These are phyloP conservation scores for Pyrgilauda ruficollis DNA, from an alignment of 2,113 vertebrate species.

Conservation along the genomic window DNA sequence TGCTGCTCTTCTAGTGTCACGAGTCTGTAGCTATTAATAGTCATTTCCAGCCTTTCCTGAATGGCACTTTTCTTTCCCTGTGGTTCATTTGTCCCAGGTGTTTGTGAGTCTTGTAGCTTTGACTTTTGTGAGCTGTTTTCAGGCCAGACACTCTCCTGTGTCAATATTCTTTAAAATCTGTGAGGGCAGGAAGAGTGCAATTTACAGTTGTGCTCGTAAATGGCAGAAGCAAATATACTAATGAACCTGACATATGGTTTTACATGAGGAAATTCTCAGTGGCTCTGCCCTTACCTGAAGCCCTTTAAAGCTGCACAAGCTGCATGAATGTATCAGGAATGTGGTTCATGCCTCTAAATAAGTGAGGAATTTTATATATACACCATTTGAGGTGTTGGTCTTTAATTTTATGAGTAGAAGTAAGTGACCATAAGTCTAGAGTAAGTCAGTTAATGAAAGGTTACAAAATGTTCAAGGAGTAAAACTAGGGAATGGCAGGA, in stretches of 20 bases:
- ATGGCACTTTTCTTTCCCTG: neutral
- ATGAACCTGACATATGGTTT: conserved; percentile 34
- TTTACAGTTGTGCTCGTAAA: conserved; percentile 13
- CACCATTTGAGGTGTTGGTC: neutral
- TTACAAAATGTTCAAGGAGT: neutral
- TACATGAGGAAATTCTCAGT: neutral
- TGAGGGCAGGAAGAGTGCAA: neutral
- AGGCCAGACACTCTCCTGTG: conserved; percentile 11
- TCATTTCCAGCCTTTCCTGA: neutral
- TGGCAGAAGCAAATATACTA: conserved; percentile 42
- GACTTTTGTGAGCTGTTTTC: conserved; percentile 34
- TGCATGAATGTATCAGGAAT: neutral
- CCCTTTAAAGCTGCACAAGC: conserved; percentile 1
- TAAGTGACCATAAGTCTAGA: neutral
- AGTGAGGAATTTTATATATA: neutral
- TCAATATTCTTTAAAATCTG: conserved; percentile 46
- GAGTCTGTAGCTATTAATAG: neutral
- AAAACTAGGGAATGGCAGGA: neutral
- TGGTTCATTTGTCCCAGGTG: conserved; percentile 38
- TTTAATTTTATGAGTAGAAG: conserved; percentile 22
- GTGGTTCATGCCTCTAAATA: neutral
- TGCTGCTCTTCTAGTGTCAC: neutral
- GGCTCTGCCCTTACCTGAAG: neutral
- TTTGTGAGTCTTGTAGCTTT: conserved; percentile 31
- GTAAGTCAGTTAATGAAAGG: neutral